phyloP scores from a whole-genome alignment of 2,113 vertebrate genomes.

The Bettongia penicillata region DNA sequence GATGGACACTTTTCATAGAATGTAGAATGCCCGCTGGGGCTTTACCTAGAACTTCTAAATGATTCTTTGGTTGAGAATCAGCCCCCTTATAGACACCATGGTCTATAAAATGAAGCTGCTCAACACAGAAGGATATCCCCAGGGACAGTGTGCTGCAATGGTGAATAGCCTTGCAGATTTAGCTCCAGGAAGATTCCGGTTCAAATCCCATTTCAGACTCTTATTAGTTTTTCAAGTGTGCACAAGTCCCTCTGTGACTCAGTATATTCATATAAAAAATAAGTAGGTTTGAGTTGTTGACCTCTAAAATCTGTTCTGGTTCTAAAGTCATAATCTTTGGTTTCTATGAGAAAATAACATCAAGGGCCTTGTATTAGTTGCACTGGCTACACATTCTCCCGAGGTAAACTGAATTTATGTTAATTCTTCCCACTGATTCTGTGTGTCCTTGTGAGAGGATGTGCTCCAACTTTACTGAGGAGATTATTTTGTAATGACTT shows the following conservation, averaged over 20 bases:
- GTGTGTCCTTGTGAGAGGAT: not conserved
- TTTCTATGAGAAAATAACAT: not conserved
- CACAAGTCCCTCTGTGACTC: not conserved
- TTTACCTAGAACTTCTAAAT: not conserved
- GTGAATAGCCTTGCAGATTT: not conserved
- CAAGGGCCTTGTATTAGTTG: not conserved
- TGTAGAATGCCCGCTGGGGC: not conserved
- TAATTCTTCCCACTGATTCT: not conserved
- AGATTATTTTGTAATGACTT: not conserved
- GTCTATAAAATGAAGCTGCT: not conserved
- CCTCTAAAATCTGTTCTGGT: not conserved
- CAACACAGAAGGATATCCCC: not conserved
- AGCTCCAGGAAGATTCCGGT: not conserved
- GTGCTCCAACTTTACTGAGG: not conserved
- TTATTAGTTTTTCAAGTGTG: not conserved
- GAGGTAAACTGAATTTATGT: not conserved
- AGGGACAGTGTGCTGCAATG: not conserved
- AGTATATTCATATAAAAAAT: slow-evolving; percentile 6
- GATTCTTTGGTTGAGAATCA: not conserved
- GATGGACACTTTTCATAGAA: not conserved
- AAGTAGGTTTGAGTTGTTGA: not conserved
- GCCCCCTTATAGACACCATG: not conserved
- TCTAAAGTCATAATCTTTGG: not conserved
- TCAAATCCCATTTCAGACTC: not conserved
- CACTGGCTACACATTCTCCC: not conserved